phyloP scores from a whole-genome alignment of 1,140 invertebrate genomes.

The Atta texana region DNA sequence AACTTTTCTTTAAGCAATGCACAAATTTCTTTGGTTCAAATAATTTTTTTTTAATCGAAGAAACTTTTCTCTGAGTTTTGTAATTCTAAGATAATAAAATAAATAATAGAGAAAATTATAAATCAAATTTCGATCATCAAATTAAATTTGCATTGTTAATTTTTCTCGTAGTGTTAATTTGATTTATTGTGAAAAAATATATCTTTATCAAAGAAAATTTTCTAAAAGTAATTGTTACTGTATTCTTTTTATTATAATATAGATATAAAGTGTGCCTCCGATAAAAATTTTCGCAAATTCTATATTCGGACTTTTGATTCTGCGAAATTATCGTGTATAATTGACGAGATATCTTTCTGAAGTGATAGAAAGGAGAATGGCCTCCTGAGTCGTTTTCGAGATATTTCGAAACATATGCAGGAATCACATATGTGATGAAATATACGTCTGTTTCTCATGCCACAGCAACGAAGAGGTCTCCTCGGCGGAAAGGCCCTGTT shows the following conservation, averaged over 20 bases:
- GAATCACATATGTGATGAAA: conserved; percentile 51
- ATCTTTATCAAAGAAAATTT: background rate
- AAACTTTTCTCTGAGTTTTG: no score
- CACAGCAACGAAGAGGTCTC: conserved; percentile 67
- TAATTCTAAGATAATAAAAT: background rate
- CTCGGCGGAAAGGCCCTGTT: conserved; percentile 58
- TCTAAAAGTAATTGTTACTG: background rate
- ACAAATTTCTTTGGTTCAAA: no score
- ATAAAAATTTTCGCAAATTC: background rate
- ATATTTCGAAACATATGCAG: conserved; percentile 48
- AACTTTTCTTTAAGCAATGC: no score
- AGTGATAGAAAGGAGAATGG: background rate
- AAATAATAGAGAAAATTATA: background rate
- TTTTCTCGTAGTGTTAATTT: background rate
- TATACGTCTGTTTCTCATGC: conserved; percentile 53
- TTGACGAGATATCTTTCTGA: conserved; percentile 23
- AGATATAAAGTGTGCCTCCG: background rate
- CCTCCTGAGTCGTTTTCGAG: conserved; percentile 7
- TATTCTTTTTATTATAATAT: background rate
- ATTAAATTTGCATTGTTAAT: background rate
- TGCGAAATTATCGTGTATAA: background rate
- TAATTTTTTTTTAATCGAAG: no score
- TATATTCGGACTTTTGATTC: background rate
- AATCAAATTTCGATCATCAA: background rate
- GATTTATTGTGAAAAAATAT: background rate